Base-by-base conservation (phyloP, 2,797 vertebrate species). In the Merluccius polli region DNA sequence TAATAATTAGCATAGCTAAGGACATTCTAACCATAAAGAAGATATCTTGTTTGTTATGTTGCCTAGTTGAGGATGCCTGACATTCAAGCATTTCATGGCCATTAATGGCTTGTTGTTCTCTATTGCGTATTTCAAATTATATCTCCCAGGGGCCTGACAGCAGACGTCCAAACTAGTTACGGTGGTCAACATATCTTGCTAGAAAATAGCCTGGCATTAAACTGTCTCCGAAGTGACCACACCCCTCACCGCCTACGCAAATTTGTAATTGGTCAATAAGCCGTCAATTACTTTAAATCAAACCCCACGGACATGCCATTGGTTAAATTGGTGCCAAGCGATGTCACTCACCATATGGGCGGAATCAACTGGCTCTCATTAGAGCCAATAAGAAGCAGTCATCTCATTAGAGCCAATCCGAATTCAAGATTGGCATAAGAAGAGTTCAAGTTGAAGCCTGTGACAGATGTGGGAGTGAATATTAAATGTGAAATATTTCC, bases 371-470 rank as follows among this genome's bases (percentile, higher is more conserved):
- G 24, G 59, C 59, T 63, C 59, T 63, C 59, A 63, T 63, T 27
- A 63, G 1, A 63, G n/a, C 59, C n/a, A 63, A 63, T 63, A 27
- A 63, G 24, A 63, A 12, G 59, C 59, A 63, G 59, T 16, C 24
- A 27, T 63, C 59, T 11, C 59, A 63, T 63, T 63, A 63, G 59
- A 63, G 59, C 59, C 59, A 63, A 63, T 63, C 59, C 27, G 59
- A 12, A 63, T 27, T 27, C 24, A 27, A 9, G n/a, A 63, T 59
- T 24, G 21, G 52, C 52, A 24, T 59, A n/a, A 59, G 21, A 24
- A 24, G 52, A 24, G 52, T 59, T 59, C 21, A 10, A 6, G 21
- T 24, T 59, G 52, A 24, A 59, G 52, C 21, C 21, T 59, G 21
- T 7, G 21, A 21, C 52, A 59, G 52, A 59, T 59, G 52, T 24